Evolutionary conservation across 2,888 invertebrate species (phyloP).

Genomic region (Nezara viridula): DNA sequence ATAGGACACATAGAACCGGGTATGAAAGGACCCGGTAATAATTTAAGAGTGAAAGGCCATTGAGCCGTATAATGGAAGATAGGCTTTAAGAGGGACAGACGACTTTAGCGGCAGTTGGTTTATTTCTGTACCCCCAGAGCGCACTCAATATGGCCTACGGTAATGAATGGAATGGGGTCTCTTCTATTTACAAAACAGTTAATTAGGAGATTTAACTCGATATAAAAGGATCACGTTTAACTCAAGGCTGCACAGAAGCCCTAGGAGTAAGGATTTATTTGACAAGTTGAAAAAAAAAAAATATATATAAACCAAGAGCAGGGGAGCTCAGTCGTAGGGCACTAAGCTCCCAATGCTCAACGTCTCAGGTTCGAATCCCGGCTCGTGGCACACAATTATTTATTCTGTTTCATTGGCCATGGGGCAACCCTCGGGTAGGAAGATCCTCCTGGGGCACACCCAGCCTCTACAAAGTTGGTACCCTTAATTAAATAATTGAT

Average conservation of each 20-base stretch:
- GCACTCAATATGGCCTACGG: background rate
- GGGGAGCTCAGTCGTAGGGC: too few relatives aligned
- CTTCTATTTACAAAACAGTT: constrained; percentile 19
- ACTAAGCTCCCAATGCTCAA: too few relatives aligned
- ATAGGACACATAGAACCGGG: background rate
- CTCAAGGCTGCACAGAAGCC: background rate
- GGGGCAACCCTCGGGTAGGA: too few relatives aligned
- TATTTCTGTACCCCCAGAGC: background rate
- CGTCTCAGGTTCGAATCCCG: too few relatives aligned
- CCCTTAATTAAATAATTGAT: too few relatives aligned
- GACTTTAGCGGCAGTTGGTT: constrained; percentile 9
- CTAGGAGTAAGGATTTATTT: background rate
- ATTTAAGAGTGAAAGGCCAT: background rate
- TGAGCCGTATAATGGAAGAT: background rate
- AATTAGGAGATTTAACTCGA: background rate
- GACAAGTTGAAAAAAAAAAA: background rate
- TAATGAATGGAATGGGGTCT: background rate
- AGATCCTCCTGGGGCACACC: too few relatives aligned
- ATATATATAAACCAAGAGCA: too few relatives aligned
- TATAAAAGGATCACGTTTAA: background rate
- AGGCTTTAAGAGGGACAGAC: background rate
- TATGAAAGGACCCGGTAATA: constrained; percentile 32
- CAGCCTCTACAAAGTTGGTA: too few relatives aligned
- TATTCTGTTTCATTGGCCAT: too few relatives aligned
- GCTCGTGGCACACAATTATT: too few relatives aligned